Percentiles rank a stretch among this genome's conserved stretches.
Evolutionary conservation across 2,888 invertebrate genomes (phyloP).

Genomic region (Aradus depressus): DNA sequence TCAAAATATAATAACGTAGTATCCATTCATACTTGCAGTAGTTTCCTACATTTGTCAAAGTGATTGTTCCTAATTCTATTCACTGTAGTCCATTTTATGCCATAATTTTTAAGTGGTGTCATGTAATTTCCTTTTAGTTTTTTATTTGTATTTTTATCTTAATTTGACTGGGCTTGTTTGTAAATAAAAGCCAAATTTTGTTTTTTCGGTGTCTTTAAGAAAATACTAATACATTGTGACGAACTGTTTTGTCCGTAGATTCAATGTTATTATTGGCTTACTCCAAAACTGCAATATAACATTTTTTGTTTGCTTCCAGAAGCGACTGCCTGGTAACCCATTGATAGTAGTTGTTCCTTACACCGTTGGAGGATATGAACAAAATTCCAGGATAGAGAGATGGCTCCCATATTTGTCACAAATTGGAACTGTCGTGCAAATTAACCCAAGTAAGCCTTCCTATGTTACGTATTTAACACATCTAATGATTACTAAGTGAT

Average conservation of each 20-base stretch:
- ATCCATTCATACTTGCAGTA: too few relatives aligned
- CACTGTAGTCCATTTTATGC: too few relatives aligned
- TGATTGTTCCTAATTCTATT: too few relatives aligned
- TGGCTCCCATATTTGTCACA: constrained; percentile 57
- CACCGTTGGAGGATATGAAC: constrained; percentile 16
- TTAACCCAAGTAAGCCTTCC: constrained; percentile 38
- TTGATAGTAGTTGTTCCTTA: constrained; percentile 48
- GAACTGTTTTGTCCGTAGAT: neutral
- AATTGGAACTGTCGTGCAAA: constrained; percentile 55
- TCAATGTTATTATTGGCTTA: neutral
- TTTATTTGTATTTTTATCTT: neutral
- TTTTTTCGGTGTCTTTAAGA: neutral
- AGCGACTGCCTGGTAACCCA: constrained; percentile 57
- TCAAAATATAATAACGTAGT: too few relatives aligned
- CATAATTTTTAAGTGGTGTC: too few relatives aligned
- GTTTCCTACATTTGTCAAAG: too few relatives aligned
- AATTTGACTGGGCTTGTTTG: neutral
- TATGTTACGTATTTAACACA: too few relatives aligned
- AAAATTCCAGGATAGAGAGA: constrained; percentile 45
- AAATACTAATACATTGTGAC: neutral
- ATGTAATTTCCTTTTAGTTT: too few relatives aligned
- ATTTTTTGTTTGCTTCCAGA: constrained; percentile 36
- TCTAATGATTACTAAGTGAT: too few relatives aligned
- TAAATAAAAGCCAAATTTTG: neutral
- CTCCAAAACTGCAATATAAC: neutral